Base-by-base conservation (phyloP, 2,888 invertebrate genomes). In the Argyresthia goedartella region DNA sequence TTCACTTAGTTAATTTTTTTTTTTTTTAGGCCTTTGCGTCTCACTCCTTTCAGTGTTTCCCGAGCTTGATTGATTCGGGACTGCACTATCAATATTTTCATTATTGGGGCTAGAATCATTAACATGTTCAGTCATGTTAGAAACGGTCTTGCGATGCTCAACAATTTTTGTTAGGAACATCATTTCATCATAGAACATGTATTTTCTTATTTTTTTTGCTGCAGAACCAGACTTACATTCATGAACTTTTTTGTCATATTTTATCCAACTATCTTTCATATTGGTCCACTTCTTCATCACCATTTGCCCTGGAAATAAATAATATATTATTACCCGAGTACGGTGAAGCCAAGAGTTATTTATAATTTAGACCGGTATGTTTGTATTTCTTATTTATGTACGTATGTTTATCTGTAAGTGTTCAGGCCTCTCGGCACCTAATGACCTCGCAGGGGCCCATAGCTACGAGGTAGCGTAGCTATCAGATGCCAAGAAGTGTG, bases 321-420 rank as follows among this genome's bases (percentile, higher is more conserved):
- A n/a, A n/a, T n/a, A n/a, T n/a, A n/a, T n/a, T n/a, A n/a, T n/a
- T n/a, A n/a, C n/a, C n/a, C n/a, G n/a, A n/a, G n/a, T n/a, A n/a
- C n/a, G n/a, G n/a, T n/a, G n/a, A n/a, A n/a, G n/a, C n/a, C n/a
- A n/a, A n/a, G n/a, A n/a, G n/a, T n/a, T n/a, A n/a, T n/a, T n/a
- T n/a, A n/a, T n/a, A n/a, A n/a, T n/a, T n/a, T n/a, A n/a, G n/a
- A n/a, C n/a, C n/a, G n/a, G n/a, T n/a, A n/a, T n/a, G n/a, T n/a
- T n/a, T n/a, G n/a, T n/a, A n/a, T n/a, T 52, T 56, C 52, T 54
- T 54, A 57, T 60, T 62, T 52, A 55, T 60, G 59, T 59, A 56
- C 52, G n/a, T n/a, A n/a, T n/a, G n/a, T n/a, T n/a, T n/a, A n/a
- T n/a, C n/a, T n/a, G n/a, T n/a, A n/a, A n/a, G n/a, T n/a, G n/a